Evolutionary conservation across 2,113 vertebrate genomes (phyloP), one percentile per base, ranked within the genome.

Genomic region (Penelope pileata): DNA sequence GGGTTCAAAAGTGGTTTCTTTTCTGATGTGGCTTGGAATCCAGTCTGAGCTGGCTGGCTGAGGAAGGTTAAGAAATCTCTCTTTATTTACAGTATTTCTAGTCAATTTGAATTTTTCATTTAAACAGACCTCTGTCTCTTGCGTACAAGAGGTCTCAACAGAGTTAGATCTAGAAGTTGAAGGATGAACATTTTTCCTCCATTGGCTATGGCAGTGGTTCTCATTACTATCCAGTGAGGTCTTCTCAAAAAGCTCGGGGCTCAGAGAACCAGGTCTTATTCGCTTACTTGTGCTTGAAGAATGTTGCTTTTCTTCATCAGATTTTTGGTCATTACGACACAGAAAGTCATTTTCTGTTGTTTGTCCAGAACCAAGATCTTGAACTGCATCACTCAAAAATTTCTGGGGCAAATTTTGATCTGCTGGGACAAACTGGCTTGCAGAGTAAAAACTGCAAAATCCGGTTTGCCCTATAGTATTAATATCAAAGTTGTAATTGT

Each of bases 401-500:
- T 99, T 99, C 53, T 99, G 98, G 29, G 99, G 99, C 91, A 99
- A 97, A 95, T 98, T 99, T 86, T 99, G 99, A 98, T 99, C 99
- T 64, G 99, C 99, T 79, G 99, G 97, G 74, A 99, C 98, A 97
- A 99, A 99, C 88, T 99, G 99, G 96, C 98, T 99, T 73, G 98
- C 98, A 10, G 98, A 98, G 95, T 99, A 99, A 36, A 99, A 98
- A 96, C 98, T 98, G 78, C 98, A 99, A 97, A 99, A 99, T 81
- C 99, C 98, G 2, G 98, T 98, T 94, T 99, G 99, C 36, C 98
- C 99, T 79, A 99, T 98, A 56, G 98, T 91, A 88, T 99, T 99
- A 86, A 99, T 99, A 97, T 99, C 99, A 97, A 99, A 99, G 94
- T 97, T 99, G 88, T 99, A 99, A 98, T 98, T 99, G 96, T 99